A percentile compares a stretch with the other conserved stretches of the same genome.
phyloP scores from a whole-genome alignment of 1,140 invertebrate species.

The Uloborus diversus region DNA sequence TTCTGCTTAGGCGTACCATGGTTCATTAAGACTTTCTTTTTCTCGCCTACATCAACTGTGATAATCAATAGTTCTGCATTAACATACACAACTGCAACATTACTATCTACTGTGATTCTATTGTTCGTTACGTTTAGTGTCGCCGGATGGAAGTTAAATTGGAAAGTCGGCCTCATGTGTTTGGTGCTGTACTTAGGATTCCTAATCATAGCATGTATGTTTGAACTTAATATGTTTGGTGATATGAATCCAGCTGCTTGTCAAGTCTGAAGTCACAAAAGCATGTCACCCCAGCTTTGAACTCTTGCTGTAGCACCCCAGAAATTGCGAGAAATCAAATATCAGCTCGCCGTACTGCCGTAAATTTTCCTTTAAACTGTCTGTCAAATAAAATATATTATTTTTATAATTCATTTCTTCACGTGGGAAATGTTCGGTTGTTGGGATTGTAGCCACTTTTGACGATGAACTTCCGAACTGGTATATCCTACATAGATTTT shows the following conservation, averaged over 20 bases:
- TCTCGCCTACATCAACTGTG: constrained; percentile 6
- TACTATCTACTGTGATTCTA: constrained; percentile 56
- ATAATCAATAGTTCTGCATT: constrained; percentile 58
- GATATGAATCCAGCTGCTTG: constrained; percentile 54
- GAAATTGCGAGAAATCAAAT: too few species aligned
- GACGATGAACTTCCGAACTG: too few species aligned
- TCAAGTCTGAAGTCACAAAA: background rate
- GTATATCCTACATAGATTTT: too few species aligned
- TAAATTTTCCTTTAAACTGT: too few species aligned
- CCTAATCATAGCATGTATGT: constrained; percentile 49
- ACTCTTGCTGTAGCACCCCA: too few species aligned
- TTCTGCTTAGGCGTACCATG: constrained; percentile 87
- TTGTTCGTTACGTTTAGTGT: constrained; percentile 56
- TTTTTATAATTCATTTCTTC: too few species aligned
- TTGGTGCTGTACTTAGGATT: constrained; percentile 53
- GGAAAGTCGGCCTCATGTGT: constrained; percentile 56
- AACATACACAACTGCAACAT: constrained; percentile 58
- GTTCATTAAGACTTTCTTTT: constrained; percentile 77
- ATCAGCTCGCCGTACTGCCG: too few species aligned
- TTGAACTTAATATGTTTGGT: constrained; percentile 53
- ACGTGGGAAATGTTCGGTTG: too few species aligned
- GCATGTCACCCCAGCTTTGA: too few species aligned
- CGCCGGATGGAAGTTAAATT: constrained; percentile 57
- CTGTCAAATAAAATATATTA: too few species aligned
- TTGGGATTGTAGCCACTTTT: too few species aligned